Evolutionary conservation across 2,888 invertebrate genomes (phyloP).

Genomic region (Boloria selene): DNA sequence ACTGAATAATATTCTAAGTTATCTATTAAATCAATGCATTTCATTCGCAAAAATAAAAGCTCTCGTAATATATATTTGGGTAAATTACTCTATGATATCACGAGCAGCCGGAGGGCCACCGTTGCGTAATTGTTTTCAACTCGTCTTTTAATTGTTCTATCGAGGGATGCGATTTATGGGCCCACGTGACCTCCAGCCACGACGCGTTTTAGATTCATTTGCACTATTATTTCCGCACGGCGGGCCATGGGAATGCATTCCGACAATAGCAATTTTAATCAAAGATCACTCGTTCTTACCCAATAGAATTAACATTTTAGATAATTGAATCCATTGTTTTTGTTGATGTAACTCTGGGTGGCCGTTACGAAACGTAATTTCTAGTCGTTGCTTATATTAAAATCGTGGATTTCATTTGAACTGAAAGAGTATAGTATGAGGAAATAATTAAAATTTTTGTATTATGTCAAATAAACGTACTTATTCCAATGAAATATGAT

Average conservation of each 20-base stretch:
- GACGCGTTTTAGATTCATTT: conserved; percentile 75
- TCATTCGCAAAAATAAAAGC: neutral
- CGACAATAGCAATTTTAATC: conserved; percentile 68
- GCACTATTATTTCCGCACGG: conserved; percentile 75
- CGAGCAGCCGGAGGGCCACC: conserved; percentile 71
- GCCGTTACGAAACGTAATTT: conserved; percentile 28
- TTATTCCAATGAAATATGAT: neutral
- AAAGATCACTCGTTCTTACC: conserved; percentile 61
- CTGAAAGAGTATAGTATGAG: neutral
- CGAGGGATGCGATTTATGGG: conserved; percentile 76
- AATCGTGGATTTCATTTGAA: conserved; percentile 25
- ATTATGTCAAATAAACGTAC: neutral
- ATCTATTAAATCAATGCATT: too few species aligned
- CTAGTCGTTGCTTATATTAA: conserved; percentile 30
- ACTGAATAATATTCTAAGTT: too few species aligned
- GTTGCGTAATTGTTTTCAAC: conserved; percentile 81
- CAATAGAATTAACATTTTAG: conserved; percentile 52
- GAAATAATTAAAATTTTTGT: conserved; percentile 7
- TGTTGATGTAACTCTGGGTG: conserved; percentile 35
- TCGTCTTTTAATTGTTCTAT: conserved; percentile 82
- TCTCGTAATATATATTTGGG: neutral
- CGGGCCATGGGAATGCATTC: conserved; percentile 70
- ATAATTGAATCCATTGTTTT: conserved; percentile 49
- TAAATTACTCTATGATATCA: conserved; percentile 57
- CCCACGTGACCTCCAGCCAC: conserved; percentile 75